Conservation (phyloP, 1,140 invertebrate species). For the Hyles euphorbiae region DNA sequence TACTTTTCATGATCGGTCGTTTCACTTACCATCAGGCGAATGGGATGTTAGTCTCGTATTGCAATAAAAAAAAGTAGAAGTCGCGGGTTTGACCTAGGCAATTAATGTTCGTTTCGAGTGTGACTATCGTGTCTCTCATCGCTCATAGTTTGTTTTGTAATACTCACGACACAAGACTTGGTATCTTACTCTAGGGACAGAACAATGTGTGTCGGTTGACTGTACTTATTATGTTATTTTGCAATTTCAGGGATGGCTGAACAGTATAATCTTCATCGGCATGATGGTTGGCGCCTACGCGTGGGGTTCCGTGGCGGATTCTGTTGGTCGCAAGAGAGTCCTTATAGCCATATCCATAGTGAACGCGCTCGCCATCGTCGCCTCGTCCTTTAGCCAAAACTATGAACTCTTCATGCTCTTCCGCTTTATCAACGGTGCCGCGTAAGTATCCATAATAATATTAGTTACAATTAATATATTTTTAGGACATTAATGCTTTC, state of each 20-base stretch:
- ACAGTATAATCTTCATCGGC: conserved; percentile 90
- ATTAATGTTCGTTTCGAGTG: no score
- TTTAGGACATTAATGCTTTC: no score
- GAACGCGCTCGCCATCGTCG: conserved; percentile 91
- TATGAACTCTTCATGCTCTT: conserved; percentile 93
- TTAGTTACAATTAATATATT: not conserved
- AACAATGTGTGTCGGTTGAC: no score
- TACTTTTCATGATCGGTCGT: no score
- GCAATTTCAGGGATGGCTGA: conserved; percentile 84
- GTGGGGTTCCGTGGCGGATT: conserved; percentile 93
- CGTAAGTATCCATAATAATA: conserved; percentile 80
- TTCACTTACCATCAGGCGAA: no score
- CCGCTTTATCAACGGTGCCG: conserved; percentile 92
- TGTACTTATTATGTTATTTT: not conserved
- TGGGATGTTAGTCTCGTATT: no score
- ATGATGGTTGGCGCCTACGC: conserved; percentile 96
- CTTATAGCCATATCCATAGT: conserved; percentile 92
- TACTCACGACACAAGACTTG: no score
- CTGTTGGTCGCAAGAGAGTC: conserved; percentile 88
- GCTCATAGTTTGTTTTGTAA: no score
- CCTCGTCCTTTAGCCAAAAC: conserved; percentile 90
- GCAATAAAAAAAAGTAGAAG: no score
- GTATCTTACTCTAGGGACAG: no score
- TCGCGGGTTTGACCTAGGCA: no score
- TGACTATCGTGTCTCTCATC: no score